Evolutionary conservation across 2,797 vertebrate species (phyloP), one percentile per base, ranked within the genome.

Genomic region (Darevskia nairensis): DNA sequence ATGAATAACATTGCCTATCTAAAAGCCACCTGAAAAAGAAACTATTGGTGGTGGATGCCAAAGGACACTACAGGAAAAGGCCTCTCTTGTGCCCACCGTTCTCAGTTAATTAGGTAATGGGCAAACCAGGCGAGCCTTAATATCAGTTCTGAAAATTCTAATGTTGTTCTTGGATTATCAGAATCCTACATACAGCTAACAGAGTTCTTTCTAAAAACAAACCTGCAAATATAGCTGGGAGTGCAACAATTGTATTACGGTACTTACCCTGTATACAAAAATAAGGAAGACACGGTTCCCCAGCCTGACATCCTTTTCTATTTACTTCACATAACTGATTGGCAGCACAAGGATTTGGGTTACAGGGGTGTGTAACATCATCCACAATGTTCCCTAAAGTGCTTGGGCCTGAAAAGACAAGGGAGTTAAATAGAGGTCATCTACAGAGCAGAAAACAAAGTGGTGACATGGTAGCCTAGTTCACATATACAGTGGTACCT

Each of bases 361-460:
- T 99, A 96, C 99, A 99, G 3, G 99, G 99, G 92, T 99, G 99
- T 86, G 98, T 98, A 74, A 99, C 98, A 94, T 99, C 98, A 92
- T 98, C 98, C 15, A 98, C 92, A 69, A 97, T 93, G 91, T 96
- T 97, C 50, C 97, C 98, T 35, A 99, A 95, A 89, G 97, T 95
- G 96, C 99, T 99, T 82, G 98, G 98, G 85, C 96, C 99, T 99
- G 94, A 85, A 89, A 92, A 92, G 23, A 74, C 6, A 39, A 23
- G 19, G 69, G 6, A 95, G 88, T 72, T 86, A n/a, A 23, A 1
- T 3, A 90, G 19, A 87, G 6, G 83, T 84, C 17, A 83, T 80
- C 19, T 83, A 55, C 77, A 86, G 1, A 19, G 90, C n/a, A 29
- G 78, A 90, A 92, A 91, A 84, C 1, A 66, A 72, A 87, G 13